Conservation (phyloP, 2,797 vertebrate genomes). For the Mionectes olivaceus region DNA sequence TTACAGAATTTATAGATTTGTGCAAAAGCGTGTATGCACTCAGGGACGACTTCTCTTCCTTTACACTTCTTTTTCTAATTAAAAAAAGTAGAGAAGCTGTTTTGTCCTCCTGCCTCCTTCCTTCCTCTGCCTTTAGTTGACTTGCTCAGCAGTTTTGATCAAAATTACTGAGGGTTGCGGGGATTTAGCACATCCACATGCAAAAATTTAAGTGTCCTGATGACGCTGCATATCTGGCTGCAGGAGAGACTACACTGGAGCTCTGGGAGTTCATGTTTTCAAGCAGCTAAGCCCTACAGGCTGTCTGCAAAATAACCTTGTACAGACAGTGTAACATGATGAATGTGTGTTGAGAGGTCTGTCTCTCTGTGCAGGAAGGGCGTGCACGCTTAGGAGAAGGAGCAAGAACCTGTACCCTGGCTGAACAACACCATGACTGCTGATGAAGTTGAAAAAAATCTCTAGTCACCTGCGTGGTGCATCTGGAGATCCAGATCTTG, state of each 20-base stretch:
- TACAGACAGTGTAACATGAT: fast-evolving
- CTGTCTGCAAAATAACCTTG: background rate
- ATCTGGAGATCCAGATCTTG: background rate
- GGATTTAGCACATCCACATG: background rate
- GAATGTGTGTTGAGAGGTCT: background rate
- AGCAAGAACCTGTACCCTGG: background rate
- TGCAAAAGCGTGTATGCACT: background rate
- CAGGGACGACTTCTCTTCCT: background rate
- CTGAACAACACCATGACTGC: background rate
- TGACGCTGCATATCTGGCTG: background rate
- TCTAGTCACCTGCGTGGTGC: background rate
- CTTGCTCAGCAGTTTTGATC: background rate
- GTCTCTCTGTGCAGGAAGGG: background rate
- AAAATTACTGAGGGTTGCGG: background rate
- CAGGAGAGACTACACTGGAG: background rate
- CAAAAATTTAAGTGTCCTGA: background rate
- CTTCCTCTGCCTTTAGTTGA: background rate
- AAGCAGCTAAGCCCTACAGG: background rate
- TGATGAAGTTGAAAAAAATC: background rate
- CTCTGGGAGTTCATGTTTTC: background rate
- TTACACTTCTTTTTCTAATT: background rate
- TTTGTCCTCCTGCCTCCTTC: background rate
- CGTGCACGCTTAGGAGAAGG: fast-evolving
- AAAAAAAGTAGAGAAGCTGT: background rate
- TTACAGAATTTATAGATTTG: background rate